Evolutionary conservation across 2,113 vertebrate genomes (phyloP), one percentile per base, ranked within the genome.

Genomic region (Trinectes maculatus): DNA sequence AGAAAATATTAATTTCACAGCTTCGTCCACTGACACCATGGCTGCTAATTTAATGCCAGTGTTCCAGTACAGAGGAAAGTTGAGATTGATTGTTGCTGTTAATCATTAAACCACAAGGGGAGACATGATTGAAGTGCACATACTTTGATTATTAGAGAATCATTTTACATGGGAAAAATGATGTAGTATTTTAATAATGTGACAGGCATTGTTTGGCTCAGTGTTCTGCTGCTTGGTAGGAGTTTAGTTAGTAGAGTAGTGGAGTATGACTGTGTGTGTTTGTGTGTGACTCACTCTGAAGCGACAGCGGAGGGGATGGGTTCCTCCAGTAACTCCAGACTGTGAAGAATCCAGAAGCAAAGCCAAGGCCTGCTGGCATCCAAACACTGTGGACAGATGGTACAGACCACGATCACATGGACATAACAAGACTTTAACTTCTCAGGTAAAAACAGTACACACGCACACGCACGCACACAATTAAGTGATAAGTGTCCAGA

Each of bases 271-370:
- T 24, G 18, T 44, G 49, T 11, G n/a, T 44, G 43, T 19, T 0
- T 28, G 48, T 28, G 42, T n/a, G 47, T 36, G 44, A 90, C 96
- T 96, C 85, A 99, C 98, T 98, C 95, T 9, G 95, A 94, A 43
- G 94, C 93, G 15, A 96, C 83, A 0, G 90, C 85, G 46, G 94
- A 69, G 2, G 96, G 94, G 71, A 98, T 86, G 51, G 95, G 94
- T 59, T 98, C 95, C 1, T 96, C 95, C 3, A 99, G 91, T 53
- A 99, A 89, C 79, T 98, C 96, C 92, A 99, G 69, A 88, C 98
- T 97, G 93, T 99, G 98, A 86, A 99, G 92, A 84, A 99, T 98
- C 98, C 98, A 99, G 77, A 98, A 99, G 91, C 97, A 98, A 61
- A 98, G 93, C 98, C 98, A 99, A 6, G 98, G 98, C 39, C 98